Percentiles rank a stretch among this genome's conserved stretches.
These are phyloP conservation scores for Andinoacara biseriatus DNA, from an alignment of 2,113 vertebrate genomes.

Conservation along the genomic window DNA sequence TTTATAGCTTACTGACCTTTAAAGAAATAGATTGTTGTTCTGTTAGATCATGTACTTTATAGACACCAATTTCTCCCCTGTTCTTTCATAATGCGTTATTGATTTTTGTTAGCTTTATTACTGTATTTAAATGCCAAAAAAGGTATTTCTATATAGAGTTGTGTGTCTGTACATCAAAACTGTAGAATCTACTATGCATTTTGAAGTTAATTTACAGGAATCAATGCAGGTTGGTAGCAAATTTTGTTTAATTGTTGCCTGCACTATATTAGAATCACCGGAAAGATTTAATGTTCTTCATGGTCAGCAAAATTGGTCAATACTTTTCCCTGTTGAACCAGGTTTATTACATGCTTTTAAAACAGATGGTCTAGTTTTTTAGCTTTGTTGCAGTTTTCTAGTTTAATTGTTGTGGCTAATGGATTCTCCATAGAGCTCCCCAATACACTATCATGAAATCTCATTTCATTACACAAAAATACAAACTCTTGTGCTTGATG, in stretches of 20 bases:
- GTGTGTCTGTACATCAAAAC: conserved; percentile 3
- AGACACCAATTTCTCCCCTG: conserved; percentile 58
- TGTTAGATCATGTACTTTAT: conserved; percentile 66
- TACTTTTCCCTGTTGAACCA: neutral
- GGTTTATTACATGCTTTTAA: neutral
- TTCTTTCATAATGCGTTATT: conserved; percentile 79
- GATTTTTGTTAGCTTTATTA: conserved; percentile 71
- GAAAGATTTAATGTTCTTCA: neutral
- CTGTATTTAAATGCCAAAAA: conserved; percentile 65
- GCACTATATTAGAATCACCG: neutral
- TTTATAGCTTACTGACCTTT: conserved; percentile 83
- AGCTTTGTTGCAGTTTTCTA: neutral
- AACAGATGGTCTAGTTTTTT: neutral
- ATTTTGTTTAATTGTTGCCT: neutral
- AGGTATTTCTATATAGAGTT: conserved; percentile 20
- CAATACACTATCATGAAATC: neutral
- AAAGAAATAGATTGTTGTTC: conserved; percentile 73
- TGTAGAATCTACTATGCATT: neutral
- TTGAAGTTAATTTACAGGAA: conserved; percentile 7
- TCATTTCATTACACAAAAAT: neutral
- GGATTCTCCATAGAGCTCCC: conserved; percentile 16
- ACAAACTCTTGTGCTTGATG: conserved; percentile 9
- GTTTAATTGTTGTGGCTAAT: conserved; percentile 33
- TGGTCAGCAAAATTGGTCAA: neutral
- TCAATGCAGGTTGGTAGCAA: neutral